Base-by-base conservation (phyloP, 2,888 invertebrate species). In the Imbricaverruca yamaguchii region DNA sequence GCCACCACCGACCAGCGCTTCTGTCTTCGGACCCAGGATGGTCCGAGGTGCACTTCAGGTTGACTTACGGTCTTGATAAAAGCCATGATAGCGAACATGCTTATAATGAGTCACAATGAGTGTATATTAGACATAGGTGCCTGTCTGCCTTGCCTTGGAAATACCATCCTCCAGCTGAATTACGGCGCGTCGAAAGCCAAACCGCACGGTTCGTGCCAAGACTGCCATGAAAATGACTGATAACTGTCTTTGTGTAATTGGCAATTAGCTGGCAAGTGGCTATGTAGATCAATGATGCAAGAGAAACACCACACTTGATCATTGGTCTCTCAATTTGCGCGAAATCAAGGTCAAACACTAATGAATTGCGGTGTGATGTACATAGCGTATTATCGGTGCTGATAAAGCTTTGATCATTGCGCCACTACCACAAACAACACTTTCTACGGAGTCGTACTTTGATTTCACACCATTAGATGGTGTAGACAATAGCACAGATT, bases 41-140 rank as follows among this genome's bases (percentile, higher is more conserved):
- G 12, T 25, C 12, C 67, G 25, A 25, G 12, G n/a, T 25, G 4
- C 25, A 7, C 67, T 25, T 11, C 2, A 11, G 12, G 21, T 13
- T 67, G 67, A 67, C 10, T 13, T 67, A 67, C 13, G 25, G 67
- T 25, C 25, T 25, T 25, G 67, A 67, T 67, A 25, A 13, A n/a
- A 25, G 12, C 67, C 13, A 13, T 13, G 67, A 67, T 67, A 67
- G n/a, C 4, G 25, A 67, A 67, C 67, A 67, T 67, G 67, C 11
- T 67, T 25, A 67, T 67, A 67, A 67, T 67, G 67, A 67, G n/a
- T 12, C 67, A 13, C 67, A 67, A 67, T 67, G 67, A 67, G 67
- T 13, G 67, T n/a, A n/a, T 25, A 67, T 67, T 67, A 67, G 67
- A n/a, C 11, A 25, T 67, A 25, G 25, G 2, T 25, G 67, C n/a